phyloP scores from a whole-genome alignment of 92 coral and sea anemone species.

The Bergia puertoricense region DNA sequence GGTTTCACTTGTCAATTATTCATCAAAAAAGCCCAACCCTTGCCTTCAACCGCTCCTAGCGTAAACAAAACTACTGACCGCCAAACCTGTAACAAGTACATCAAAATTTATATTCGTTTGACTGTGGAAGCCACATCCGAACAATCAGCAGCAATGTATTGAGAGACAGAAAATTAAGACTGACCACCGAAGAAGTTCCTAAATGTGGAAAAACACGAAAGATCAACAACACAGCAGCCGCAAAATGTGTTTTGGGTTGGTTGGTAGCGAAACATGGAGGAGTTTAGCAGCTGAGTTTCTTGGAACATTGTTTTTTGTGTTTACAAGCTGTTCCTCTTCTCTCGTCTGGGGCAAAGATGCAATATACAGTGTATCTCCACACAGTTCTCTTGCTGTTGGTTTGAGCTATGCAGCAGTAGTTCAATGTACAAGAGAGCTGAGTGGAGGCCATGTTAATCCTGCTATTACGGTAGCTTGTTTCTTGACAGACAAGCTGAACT shows the following conservation, averaged over 20 bases:
- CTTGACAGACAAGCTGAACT: constrained; percentile 16
- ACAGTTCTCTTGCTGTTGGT: constrained; percentile 28
- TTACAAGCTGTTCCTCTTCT: constrained; percentile 23
- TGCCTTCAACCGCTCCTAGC: neutral
- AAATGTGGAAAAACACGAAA: neutral
- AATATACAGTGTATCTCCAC: neutral
- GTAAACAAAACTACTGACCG: neutral
- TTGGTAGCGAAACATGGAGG: constrained; percentile 11
- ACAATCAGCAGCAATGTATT: neutral
- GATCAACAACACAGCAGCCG: neutral
- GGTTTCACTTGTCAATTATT: neutral
- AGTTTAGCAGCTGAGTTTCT: constrained; percentile 20
- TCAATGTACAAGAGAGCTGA: constrained; percentile 7
- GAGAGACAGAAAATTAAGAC: neutral
- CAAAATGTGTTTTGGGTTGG: constrained; percentile 1
- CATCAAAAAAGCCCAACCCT: neutral
- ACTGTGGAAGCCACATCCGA: no score
- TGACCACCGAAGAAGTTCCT: neutral
- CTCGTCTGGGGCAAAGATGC: neutral
- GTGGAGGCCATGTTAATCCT: constrained; percentile 23
- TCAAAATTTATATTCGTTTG: neutral
- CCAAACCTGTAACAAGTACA: neutral
- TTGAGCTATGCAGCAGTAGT: constrained; percentile 33
- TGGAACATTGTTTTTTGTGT: constrained; percentile 29
- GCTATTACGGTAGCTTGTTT: constrained; percentile 33